These are phyloP conservation scores for Tetrao urogallus DNA, from an alignment of 2,113 vertebrate species.

Conservation along the genomic window DNA sequence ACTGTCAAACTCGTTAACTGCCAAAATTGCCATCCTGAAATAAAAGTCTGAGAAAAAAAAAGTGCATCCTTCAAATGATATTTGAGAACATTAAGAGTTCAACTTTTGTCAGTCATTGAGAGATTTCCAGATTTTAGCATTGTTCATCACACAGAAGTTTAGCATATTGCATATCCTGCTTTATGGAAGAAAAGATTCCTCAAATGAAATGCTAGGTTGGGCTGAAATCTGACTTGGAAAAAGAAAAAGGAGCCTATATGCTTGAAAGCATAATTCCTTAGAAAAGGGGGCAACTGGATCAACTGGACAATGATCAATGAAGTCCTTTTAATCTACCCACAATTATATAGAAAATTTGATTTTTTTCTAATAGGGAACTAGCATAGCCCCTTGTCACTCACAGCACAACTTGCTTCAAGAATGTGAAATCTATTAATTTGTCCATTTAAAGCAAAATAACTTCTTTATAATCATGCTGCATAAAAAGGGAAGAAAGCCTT, in stretches of 20 bases:
- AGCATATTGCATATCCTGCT: not conserved
- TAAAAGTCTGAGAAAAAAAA: conserved; percentile 33
- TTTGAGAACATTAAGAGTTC: conserved; percentile 28
- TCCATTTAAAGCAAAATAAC: not conserved
- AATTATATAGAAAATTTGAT: not conserved
- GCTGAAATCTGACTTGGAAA: not conserved
- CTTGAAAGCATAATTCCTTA: not conserved
- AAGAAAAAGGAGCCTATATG: not conserved
- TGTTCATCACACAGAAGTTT: not conserved
- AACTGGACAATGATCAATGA: not conserved
- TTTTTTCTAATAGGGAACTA: not conserved
- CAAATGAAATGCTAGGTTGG: not conserved
- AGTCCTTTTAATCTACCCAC: not conserved
- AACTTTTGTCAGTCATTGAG: not conserved
- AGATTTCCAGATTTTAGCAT: conserved; percentile 13
- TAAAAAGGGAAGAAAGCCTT: not conserved
- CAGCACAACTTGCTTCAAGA: not conserved
- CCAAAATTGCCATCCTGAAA: conserved; percentile 24
- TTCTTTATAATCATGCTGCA: not conserved
- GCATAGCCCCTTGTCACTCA: not conserved
- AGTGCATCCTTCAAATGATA: not conserved
- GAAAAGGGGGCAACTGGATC: not conserved
- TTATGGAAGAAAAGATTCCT: not conserved
- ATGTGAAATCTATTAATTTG: not conserved
- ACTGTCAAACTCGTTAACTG: not conserved